These are phyloP conservation scores for Trissonchulus latispiculum DNA, from an alignment of 2,888 invertebrate genomes.

Conservation along the genomic window DNA sequence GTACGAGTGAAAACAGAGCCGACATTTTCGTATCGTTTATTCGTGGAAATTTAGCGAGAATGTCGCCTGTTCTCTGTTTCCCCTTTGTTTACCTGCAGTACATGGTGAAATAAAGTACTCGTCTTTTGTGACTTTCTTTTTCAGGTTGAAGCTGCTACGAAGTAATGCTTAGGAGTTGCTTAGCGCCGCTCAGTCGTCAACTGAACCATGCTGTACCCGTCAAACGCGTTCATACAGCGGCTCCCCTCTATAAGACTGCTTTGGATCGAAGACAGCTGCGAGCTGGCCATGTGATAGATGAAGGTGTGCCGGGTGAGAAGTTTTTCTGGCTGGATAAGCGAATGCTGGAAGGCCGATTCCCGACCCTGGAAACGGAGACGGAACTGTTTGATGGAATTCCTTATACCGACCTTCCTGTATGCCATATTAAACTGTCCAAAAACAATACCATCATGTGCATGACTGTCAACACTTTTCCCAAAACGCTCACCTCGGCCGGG, in stretches of 20 bases:
- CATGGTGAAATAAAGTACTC: no score
- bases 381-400: constrained; percentile 63
- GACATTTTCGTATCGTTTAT: no score
- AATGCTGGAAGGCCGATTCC: constrained; percentile 22
- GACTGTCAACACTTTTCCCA: constrained; percentile 53
- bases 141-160: no score
- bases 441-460: constrained; percentile 76
- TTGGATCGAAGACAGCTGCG: neutral
- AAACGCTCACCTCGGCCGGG: constrained; percentile 42
- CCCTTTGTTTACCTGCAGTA: no score
- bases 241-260: neutral
- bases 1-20: no score
- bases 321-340: neutral
- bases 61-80: no score
- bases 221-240: neutral
- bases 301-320: constrained; percentile 5
- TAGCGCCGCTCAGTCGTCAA: no score
- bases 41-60: no score
- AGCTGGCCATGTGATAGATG: neutral
- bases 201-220: no score
- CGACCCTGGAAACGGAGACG: constrained; percentile 54
- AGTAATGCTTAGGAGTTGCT: no score
- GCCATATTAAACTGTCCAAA: constrained; percentile 64
- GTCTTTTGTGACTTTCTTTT: no score
- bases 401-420: constrained; percentile 67